A percentile compares a stretch with the other conserved stretches of the same genome.
Conservation (phyloP, 2,797 vertebrate species). For the Neosilurus mollespiculum region DNA sequence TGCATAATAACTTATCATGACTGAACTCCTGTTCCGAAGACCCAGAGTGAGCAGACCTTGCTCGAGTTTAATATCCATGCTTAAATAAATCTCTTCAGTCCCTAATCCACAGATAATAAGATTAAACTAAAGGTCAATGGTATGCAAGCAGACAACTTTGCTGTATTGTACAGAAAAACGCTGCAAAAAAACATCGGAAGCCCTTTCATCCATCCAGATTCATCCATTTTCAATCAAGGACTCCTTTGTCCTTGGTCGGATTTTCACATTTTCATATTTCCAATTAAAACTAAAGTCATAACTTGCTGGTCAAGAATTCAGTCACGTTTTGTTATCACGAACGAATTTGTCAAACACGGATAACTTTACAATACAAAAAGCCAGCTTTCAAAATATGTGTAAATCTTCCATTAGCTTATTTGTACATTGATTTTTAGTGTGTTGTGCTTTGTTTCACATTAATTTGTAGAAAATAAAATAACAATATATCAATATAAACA, state of each 20-base stretch:
- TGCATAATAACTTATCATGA: constrained; percentile 27
- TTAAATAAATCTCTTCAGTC: constrained; percentile 16
- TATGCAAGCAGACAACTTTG: constrained; percentile 30
- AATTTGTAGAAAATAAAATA: background rate
- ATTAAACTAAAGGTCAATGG: constrained; percentile 49
- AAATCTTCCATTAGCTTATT: constrained; percentile 4
- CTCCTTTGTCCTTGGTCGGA: background rate
- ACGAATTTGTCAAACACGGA: background rate
- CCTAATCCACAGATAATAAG: constrained; percentile 31
- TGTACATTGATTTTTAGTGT: constrained; percentile 1
- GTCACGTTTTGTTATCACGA: constrained; percentile 5
- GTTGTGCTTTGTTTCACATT: constrained; percentile 1
- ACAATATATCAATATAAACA: constrained; percentile 2
- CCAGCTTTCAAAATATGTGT: background rate
- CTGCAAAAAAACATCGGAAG: constrained; percentile 5
- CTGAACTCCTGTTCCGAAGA: constrained; percentile 5
- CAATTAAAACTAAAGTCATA: constrained; percentile 15
- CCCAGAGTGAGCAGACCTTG: background rate
- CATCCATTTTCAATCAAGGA: constrained; percentile 20
- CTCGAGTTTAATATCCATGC: background rate
- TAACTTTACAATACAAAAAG: background rate
- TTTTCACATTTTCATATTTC: constrained; percentile 14
- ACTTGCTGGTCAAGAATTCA: background rate
- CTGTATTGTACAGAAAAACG: background rate
- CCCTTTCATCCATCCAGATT: background rate